Evolutionary conservation across 2,888 invertebrate genomes (phyloP).

Genomic region (Colostygia pectinataria): DNA sequence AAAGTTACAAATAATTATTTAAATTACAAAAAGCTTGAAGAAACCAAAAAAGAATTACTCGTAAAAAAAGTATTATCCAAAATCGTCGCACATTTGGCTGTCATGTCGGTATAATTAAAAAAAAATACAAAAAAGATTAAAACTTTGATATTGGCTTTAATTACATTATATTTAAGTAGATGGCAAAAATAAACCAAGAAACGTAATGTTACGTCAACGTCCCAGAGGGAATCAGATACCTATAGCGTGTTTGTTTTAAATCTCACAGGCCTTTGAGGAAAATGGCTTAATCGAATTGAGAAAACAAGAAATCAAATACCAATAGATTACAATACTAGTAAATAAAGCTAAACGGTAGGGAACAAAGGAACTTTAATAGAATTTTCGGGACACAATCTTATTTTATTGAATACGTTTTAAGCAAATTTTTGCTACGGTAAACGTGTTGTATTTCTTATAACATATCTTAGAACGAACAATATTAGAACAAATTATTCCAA

Average conservation of each 20-base stretch:
- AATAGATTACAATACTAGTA: conserved; percentile 36
- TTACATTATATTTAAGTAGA: no score
- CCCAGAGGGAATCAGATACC: conserved; percentile 46
- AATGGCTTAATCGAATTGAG: conserved; percentile 59
- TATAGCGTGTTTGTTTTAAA: conserved; percentile 50
- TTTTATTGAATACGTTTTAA: background rate
- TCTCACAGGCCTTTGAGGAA: conserved; percentile 57
- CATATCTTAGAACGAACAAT: background rate
- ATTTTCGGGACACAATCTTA: conserved; percentile 1
- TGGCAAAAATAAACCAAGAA: background rate
- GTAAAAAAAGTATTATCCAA: no score
- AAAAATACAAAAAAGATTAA: no score
- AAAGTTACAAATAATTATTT: background rate
- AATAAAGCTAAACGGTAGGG: conserved; percentile 28
- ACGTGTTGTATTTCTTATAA: background rate
- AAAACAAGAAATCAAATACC: conserved; percentile 33
- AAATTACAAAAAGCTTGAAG: no score
- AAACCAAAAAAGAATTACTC: background rate
- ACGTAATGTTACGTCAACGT: conserved; percentile 20
- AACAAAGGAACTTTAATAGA: conserved; percentile 9
- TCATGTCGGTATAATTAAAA: no score
- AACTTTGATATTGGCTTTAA: no score
- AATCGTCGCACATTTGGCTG: no score
- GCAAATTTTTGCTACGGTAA: background rate
- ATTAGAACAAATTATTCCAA: conserved; percentile 8